Evolutionary conservation across 1,140 invertebrate genomes (phyloP), one percentile per base, ranked within the genome.

Genomic region (Drosophila leontia): DNA sequence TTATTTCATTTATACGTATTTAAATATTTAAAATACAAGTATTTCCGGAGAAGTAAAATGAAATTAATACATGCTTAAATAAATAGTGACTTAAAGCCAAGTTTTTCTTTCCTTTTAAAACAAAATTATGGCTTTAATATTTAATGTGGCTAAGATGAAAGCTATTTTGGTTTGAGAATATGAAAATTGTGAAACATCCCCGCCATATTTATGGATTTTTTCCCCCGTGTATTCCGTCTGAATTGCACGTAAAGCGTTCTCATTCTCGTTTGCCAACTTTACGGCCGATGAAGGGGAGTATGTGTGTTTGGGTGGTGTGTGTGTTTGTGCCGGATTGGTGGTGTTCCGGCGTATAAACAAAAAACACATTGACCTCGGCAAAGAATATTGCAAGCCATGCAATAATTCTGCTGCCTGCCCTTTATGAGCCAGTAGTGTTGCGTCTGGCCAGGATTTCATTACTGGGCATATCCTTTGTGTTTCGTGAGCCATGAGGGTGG

Each of bases 361-460:
- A 71, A 59, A 87, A 82, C 60, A 80, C 77, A 83, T 87, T 87
- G 84, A 88, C 80, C 82, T 86, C 50, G 53, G 55, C 75, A 58
- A 42, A 35, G 76, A 70, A 88, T 80, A 77, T 80, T 80, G 84
- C 84, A 75, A 87, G 80, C 57, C 55, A 47, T 81, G 84, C 84
- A 90, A 84, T 87, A 87, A 87, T 78, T 90, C 76, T 83, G 67
- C 37, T 77, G 34, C 35, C 64, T 61, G 74, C 44, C 59, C 64
- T 77, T 76, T 75, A 74, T 72, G 68, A 72, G 68, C 67, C 50
- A 71, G 64, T 65, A 65, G 48, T 61, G 35, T 47, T 59, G 47
- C 63, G 64, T 71, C 81, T 82, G 80, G 64, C 63, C 37, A 47
- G 51, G 75, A 78, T 78, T 78, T 78, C 65, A 78, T 78, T 78